Evolutionary conservation across 1,140 invertebrate genomes (phyloP).

Genomic region (Pseudomyrmex gracilis): DNA sequence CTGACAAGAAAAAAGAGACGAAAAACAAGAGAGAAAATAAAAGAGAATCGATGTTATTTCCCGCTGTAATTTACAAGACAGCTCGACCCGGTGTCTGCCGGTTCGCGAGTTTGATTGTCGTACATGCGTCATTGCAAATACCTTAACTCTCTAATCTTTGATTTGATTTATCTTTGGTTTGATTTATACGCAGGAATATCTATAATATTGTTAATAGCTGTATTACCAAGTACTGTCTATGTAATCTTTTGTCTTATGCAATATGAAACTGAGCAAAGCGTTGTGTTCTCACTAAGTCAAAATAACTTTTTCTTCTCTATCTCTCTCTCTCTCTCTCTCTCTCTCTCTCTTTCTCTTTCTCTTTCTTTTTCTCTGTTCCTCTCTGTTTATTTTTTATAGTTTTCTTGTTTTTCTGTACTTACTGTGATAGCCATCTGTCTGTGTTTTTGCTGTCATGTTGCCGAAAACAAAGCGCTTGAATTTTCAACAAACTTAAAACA

Average conservation of each 20-base stretch:
- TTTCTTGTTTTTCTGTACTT: too few species aligned
- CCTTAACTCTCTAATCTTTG: constrained; percentile 71
- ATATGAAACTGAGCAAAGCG: background rate
- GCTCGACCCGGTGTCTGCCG: constrained; percentile 48
- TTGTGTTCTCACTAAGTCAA: background rate
- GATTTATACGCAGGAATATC: constrained; percentile 77
- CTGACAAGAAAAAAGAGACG: too few species aligned
- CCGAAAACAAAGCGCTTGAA: too few species aligned
- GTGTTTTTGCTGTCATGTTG: too few species aligned
- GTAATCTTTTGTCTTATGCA: constrained; percentile 30
- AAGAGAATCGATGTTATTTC: constrained; percentile 71
- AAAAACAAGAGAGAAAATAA: too few species aligned
- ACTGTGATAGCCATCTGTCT: background rate
- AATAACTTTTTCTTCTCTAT: background rate
- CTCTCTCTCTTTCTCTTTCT: too few species aligned
- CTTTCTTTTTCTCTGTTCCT: background rate
- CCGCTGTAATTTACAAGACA: constrained; percentile 71
- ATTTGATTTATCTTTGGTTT: too few species aligned
- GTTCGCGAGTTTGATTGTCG: constrained; percentile 55
- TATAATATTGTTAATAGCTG: constrained; percentile 67
- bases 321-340: too few species aligned
- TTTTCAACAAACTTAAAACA: too few species aligned
- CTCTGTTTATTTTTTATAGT: too few species aligned
- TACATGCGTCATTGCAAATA: constrained; percentile 42
- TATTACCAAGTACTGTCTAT: constrained; percentile 10